Base-by-base conservation (phyloP, 2,113 vertebrate species). In the Pseudorhombus dupliciocellatus region DNA sequence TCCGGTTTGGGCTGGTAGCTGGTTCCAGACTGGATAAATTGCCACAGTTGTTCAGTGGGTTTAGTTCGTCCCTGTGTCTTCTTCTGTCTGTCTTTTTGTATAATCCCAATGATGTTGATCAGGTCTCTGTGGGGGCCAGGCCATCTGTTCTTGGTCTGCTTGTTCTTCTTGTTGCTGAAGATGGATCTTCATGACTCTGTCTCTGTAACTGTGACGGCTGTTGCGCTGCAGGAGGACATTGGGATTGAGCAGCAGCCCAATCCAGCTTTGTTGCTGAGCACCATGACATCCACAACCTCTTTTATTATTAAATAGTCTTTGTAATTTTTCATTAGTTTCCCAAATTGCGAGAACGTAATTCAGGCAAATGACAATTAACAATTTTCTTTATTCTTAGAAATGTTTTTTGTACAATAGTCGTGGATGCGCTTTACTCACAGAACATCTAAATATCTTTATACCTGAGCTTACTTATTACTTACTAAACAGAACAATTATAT, bases 61-160 rank as follows among this genome's bases (percentile, higher is more conserved):
- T 5, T 20, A 61, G 8, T 4, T 4, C 4, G 11, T 26, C 14
- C 18, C 14, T 22, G 15, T 42, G 15, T 60, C 21, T 12, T 37
- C n/a, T n/a, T 44, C 14, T 26, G 37, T 61, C 25, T n/a, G 14
- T 26, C 18, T 50, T 3, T 50, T 2, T 7, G 9, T 28, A 4
- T 62, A 28, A 60, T 60, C 34, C 57, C 34, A 8, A 18, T 42
- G 34, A 60, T 60, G 34, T 60, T 42, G 34, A 40, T 42, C 14
- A 60, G 37, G 40, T 3, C 22, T 46, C 22, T 46, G 40, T 28
- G 22, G 24, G 59, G 22, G 24, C 4, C 12, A 24, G 21, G 2
- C 14, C 57, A 60, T 60, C 34, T 42, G 57, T 16, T 15, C 2
- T 21, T 24, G 34, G 21, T 9, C 57, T 60, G 6, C 22, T 26